These are phyloP conservation scores for Bombylius major DNA, from an alignment of 2,888 invertebrate species.

Conservation along the genomic window DNA sequence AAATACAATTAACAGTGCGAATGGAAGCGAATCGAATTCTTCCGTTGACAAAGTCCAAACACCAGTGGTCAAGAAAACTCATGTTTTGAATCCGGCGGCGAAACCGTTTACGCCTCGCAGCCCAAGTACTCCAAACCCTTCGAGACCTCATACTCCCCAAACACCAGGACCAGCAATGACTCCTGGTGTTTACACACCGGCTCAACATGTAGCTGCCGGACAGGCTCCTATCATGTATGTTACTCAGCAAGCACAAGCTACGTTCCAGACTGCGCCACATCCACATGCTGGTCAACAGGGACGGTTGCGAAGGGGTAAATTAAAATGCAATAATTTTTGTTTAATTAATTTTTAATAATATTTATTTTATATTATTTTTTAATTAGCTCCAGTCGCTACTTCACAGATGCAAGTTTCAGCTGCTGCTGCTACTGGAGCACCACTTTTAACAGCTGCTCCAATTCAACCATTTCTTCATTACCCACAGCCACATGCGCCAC, in stretches of 20 bases:
- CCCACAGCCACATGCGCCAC: slow-evolving; percentile 44
- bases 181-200: slow-evolving; percentile 23
- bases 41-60: slow-evolving; percentile 59
- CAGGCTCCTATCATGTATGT: slow-evolving; percentile 35
- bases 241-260: slow-evolving; percentile 29
- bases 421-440: slow-evolving; percentile 63
- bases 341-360: not conserved
- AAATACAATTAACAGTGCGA: slow-evolving; percentile 50
- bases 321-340: slow-evolving; percentile 1
- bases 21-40: slow-evolving; percentile 47
- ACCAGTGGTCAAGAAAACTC: slow-evolving; percentile 44
- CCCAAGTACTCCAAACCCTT: slow-evolving; percentile 48
- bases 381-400: slow-evolving; percentile 36
- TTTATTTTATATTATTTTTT: slow-evolving; percentile 1
- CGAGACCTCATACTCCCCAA: slow-evolving; percentile 73
- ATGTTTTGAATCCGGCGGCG: slow-evolving; percentile 73
- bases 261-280: slow-evolving; percentile 32
- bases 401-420: slow-evolving; percentile 68
- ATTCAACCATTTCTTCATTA: slow-evolving; percentile 55
- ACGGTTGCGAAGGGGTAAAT: slow-evolving; percentile 35
- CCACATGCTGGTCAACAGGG: slow-evolving; percentile 30
- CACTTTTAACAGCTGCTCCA: slow-evolving; percentile 68
- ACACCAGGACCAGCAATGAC: slow-evolving; percentile 47
- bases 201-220: slow-evolving; percentile 28
- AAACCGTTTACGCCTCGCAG: slow-evolving; percentile 75